Conservation (phyloP, 2,797 vertebrate species). For the Serranus cabrilla region DNA sequence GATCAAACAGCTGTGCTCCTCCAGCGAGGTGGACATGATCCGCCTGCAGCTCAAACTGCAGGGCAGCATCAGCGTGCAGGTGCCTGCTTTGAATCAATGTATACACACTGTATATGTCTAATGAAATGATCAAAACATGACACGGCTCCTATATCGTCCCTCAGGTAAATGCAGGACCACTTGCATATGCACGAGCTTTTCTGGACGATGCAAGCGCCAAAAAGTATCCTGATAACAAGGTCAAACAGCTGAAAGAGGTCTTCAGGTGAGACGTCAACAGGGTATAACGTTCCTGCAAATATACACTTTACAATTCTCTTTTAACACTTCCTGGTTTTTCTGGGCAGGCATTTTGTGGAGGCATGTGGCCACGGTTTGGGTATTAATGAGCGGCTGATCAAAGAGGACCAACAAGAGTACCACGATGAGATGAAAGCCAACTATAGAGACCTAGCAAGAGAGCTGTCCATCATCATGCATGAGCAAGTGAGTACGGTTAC, state of each 20-base stretch:
- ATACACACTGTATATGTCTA: neutral
- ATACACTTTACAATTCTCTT: neutral
- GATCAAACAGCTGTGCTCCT: constrained; percentile 93
- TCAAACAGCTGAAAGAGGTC: constrained; percentile 96
- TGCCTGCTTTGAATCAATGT: constrained; percentile 61
- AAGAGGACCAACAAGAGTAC: constrained; percentile 97
- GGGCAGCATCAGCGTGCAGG: constrained; percentile 98
- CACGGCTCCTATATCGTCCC: neutral
- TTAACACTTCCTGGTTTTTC: constrained; percentile 10
- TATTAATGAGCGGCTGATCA: constrained; percentile 95
- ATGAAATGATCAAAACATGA: neutral
- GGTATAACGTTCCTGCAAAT: too few relatives aligned
- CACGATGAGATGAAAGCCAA: constrained; percentile 99
- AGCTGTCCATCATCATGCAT: constrained; percentile 97
- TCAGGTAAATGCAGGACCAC: constrained; percentile 96
- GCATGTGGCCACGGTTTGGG: constrained; percentile 95
- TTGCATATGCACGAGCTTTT: constrained; percentile 97
- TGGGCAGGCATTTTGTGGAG: constrained; percentile 95
- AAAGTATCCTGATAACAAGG: constrained; percentile 97
- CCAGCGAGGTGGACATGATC: constrained; percentile 97
- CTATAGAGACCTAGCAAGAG: constrained; percentile 94
- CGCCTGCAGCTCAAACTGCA: constrained; percentile 97
- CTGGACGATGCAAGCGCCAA: constrained; percentile 94
- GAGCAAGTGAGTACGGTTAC: constrained; percentile 88
- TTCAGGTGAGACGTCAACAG: constrained; percentile 89